phyloP scores from a whole-genome alignment of 2,113 vertebrate species.

The Zootoca vivipara region DNA sequence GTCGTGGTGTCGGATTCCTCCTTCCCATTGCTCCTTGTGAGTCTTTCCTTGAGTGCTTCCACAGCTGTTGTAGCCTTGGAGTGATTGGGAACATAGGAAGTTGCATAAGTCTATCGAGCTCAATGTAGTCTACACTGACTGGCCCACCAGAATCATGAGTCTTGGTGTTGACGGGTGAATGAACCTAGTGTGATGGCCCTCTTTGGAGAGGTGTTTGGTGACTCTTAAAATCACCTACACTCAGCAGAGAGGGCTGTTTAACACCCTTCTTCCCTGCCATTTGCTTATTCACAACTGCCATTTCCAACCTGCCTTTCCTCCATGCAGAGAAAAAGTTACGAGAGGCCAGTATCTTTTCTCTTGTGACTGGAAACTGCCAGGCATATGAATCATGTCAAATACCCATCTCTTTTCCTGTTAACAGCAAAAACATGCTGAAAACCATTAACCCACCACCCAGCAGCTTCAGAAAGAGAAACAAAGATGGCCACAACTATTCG shows the following conservation, averaged over 20 bases:
- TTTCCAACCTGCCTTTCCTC: neutral
- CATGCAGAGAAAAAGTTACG: neutral
- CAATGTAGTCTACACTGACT: no score
- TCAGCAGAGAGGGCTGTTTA: neutral
- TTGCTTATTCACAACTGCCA: neutral
- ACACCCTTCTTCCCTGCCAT: neutral
- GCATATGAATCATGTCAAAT: neutral
- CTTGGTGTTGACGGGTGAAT: no score
- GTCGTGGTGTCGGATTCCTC: no score
- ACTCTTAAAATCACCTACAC: no score
- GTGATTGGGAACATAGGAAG: no score
- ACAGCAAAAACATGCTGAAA: neutral
- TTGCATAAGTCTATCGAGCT: no score
- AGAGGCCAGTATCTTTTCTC: neutral
- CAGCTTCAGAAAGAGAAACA: neutral
- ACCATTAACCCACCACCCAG: neutral
- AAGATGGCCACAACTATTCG: no score
- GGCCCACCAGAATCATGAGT: no score
- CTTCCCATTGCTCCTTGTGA: no score
- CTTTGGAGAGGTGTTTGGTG: no score
- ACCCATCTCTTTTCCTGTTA: neutral
- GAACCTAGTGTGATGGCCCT: neutral
- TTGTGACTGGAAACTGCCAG: neutral
- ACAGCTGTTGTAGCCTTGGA: no score
- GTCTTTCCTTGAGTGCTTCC: no score